A percentile compares a stretch with the other conserved stretches of the same genome.
phyloP scores from a whole-genome alignment of 2,888 invertebrate genomes.

The Melanostoma scalare region DNA sequence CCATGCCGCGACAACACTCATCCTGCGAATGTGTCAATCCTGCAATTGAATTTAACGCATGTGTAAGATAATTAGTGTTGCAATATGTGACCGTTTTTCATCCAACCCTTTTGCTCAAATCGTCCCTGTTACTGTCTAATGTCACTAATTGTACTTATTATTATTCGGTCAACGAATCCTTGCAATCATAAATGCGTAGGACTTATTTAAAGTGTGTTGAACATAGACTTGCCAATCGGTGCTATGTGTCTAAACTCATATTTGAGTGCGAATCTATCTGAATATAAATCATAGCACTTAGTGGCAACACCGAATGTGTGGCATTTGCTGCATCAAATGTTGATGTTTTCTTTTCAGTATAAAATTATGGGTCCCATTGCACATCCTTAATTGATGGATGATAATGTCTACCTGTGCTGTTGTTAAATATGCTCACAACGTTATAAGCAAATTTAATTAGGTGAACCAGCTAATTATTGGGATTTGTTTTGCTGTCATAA shows the following conservation, averaged over 20 bases:
- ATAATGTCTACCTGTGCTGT: conserved; percentile 9
- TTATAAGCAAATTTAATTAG: conserved; percentile 62
- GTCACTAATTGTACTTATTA: conserved; percentile 64
- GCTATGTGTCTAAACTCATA: too few relatives aligned
- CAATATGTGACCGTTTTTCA: conserved; percentile 42
- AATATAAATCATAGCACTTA: background rate
- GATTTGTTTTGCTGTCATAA: conserved; percentile 50
- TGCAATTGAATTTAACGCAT: conserved; percentile 67
- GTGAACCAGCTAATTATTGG: conserved; percentile 63
- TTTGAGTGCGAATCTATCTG: background rate
- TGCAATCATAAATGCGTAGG: background rate
- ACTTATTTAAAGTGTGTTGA: background rate
- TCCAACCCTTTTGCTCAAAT: background rate
- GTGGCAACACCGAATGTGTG: conserved; percentile 17
- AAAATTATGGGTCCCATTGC: conserved; percentile 60
- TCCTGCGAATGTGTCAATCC: conserved; percentile 57
- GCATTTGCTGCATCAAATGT: conserved; percentile 51
- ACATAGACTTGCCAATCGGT: background rate
- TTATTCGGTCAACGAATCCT: conserved; percentile 53
- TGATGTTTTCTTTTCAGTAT: conserved; percentile 44
- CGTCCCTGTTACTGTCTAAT: conserved; percentile 28
- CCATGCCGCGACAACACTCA: conserved; percentile 26
- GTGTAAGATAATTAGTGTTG: conserved; percentile 56
- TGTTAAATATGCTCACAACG: conserved; percentile 42
- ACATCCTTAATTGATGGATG: conserved; percentile 68